Evolutionary conservation across 1,140 invertebrate genomes (phyloP), one percentile per base, ranked within the genome.

Genomic region (Formica selysi): DNA sequence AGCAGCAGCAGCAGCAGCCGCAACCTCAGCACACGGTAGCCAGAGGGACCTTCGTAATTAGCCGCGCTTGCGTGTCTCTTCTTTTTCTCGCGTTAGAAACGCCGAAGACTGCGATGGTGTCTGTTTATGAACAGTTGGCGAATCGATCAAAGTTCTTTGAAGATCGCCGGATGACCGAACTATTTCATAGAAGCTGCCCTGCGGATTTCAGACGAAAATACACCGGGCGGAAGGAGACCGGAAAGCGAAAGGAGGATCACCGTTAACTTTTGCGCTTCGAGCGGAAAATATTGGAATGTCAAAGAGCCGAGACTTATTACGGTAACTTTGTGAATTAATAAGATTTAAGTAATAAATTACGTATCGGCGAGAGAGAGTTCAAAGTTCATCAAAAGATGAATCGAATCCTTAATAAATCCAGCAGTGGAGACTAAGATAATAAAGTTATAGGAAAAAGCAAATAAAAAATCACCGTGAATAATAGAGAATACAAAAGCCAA

Each of bases 31-130:
- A 76, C 87, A 91, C 92, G 90, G 92, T 93, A 94, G 93, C 93
- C 91, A 87, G 89, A 91, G 89, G 74, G 86, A 88, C 86, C 88
- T 89, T 86, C 90, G 93, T 94, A 94, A 94, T 94, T 94, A 94
- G 91, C 92, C 92, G 80, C 61, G 71, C 76, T 87, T 68, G 90
- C 87, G 54, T 79, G 71, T 89, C 87, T 90, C 87, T 84, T 91
- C 86, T 92, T 92, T 93, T 89, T 91, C 87, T 91, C 89, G 89
- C 76, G 86, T 76, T 86, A 54, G 68, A 84, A 80, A 89, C 74
- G 83, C 54, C 80, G 51, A 76, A 67, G 19, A 44, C 67, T 29
- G 22, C 59, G 48, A 70, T 86, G 54, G 57, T 68, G 44, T 76
- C 87, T 67, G 48, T 89, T 89, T 90, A 74, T 67, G 85, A 87